These are phyloP conservation scores for Clavelina lepadiformis DNA, from an alignment of 23 tunicate species.

Conservation along the genomic window DNA sequence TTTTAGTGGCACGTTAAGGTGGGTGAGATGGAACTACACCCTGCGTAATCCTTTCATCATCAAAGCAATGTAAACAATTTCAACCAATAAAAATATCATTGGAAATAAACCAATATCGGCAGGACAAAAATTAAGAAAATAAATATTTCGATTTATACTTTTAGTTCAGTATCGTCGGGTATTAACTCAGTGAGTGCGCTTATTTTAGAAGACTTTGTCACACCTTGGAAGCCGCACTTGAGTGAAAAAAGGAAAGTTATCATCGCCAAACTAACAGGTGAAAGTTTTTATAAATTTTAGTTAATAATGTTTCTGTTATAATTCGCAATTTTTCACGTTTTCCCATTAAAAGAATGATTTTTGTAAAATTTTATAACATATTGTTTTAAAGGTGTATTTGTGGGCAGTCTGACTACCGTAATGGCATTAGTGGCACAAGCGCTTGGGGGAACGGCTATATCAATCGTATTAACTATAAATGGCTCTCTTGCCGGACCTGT, in stretches of 20 bases:
- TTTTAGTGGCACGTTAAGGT: slow-evolving; percentile 51
- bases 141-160: no score
- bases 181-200: slow-evolving; percentile 26
- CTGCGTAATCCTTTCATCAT: background rate
- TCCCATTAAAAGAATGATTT: no score
- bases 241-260: slow-evolving; percentile 2
- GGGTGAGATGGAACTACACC: no score
- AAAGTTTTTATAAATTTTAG: no score
- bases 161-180: slow-evolving; percentile 44
- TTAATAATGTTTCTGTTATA: no score
- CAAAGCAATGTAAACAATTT: background rate
- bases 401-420: no score
- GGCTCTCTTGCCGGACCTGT: slow-evolving; percentile 20
- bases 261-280: slow-evolving; percentile 10
- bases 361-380: no score
- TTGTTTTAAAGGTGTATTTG: no score
- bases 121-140: no score
- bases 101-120: no score
- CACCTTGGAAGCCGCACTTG: slow-evolving; percentile 7
- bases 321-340: no score
- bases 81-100: background rate
- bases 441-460: background rate
- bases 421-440: background rate
- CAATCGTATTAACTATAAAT: background rate
- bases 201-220: slow-evolving; percentile 29